Conservation (phyloP, 23 tunicate species). For the Clavelina lepadiformis region DNA sequence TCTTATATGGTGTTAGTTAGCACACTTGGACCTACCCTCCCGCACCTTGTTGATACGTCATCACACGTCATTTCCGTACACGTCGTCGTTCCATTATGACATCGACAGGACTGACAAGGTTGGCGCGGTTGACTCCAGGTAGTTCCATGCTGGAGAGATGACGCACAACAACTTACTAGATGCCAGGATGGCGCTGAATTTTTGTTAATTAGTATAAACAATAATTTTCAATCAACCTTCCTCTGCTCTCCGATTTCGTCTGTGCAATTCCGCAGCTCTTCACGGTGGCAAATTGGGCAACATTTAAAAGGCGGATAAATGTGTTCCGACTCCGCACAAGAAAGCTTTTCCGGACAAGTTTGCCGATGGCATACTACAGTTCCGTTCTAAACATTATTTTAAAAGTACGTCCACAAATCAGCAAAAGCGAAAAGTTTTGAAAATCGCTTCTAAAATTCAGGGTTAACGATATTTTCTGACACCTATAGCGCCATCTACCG, state of each 20-base stretch:
- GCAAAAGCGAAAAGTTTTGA: too few relatives aligned
- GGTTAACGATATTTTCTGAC: not conserved
- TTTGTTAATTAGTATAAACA: too few relatives aligned
- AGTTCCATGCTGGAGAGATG: slow-evolving; percentile 41
- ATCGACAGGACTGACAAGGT: slow-evolving; percentile 25
- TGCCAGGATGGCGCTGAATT: not conserved
- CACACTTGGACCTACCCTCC: not conserved
- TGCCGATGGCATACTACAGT: slow-evolving; percentile 46
- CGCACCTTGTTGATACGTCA: slow-evolving; percentile 3
- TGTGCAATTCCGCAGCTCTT: not conserved
- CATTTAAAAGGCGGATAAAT: slow-evolving; percentile 5
- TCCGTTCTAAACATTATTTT: slow-evolving; percentile 30
- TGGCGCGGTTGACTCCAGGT: slow-evolving; percentile 37
- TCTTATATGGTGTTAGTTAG: not conserved
- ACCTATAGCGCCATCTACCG: not conserved
- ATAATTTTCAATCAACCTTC: too few relatives aligned
- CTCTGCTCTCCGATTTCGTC: too few relatives aligned
- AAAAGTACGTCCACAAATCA: not conserved
- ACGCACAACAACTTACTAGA: not conserved
- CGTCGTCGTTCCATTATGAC: slow-evolving; percentile 53
- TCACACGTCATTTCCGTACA: slow-evolving; percentile 18
- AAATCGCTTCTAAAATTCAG: not conserved
- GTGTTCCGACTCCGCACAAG: slow-evolving; percentile 37
- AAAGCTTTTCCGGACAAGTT: slow-evolving; percentile 27
- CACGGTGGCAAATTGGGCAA: slow-evolving; percentile 17